Conservation (phyloP, 2,797 vertebrate genomes). For the Helicolenus hilgendorfi region DNA sequence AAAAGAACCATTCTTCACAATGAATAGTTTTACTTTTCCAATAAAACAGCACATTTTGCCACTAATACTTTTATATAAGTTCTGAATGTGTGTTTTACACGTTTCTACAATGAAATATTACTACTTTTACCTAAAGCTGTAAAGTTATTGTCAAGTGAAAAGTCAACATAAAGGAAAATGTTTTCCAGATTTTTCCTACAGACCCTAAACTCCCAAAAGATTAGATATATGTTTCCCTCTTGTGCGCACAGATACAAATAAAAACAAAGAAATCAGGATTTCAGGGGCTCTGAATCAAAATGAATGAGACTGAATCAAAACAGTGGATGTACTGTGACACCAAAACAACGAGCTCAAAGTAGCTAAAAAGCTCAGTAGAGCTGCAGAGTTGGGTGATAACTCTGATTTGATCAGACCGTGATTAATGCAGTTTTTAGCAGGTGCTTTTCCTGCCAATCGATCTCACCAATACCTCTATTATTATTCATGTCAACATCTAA, state of each 20-base stretch:
- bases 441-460: neutral
- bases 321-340: neutral
- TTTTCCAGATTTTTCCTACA: neutral
- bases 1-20: neutral
- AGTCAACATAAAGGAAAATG: neutral
- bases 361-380: too few species aligned
- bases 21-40: neutral
- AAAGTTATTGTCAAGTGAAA: neutral
- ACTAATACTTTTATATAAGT: neutral
- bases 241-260: neutral
- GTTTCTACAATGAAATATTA: too few species aligned
- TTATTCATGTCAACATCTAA: neutral
- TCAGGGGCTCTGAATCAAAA: neutral
- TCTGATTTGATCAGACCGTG: neutral
- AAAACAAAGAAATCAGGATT: neutral
- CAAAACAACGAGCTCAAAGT: neutral
- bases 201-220: neutral
- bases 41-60: neutral
- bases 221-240: neutral
- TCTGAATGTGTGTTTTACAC: neutral
- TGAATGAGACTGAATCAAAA: neutral
- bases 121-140: neutral
- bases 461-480: neutral
- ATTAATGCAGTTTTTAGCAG: neutral
- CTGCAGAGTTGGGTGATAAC: neutral